Base-by-base conservation (phyloP, 2,113 vertebrate genomes). In the Tachycineta bicolor region DNA sequence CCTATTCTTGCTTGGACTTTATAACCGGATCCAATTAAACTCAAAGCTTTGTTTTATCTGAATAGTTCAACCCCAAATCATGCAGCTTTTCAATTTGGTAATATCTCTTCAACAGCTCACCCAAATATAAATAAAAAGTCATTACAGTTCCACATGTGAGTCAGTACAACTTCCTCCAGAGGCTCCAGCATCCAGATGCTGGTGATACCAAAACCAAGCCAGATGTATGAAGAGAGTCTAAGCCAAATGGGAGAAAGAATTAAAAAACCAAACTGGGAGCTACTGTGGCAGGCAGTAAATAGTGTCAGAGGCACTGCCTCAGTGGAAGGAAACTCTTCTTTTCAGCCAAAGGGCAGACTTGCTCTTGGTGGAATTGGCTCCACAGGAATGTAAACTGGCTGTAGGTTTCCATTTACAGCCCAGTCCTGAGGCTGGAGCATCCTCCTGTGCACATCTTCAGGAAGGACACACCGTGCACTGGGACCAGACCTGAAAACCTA, bases 11-110 rank as follows among this genome's bases (percentile, higher is more conserved):
- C 59, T 89, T 10, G 63, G 43, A 64, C 28, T 94, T 65, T 65
- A 23, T 82, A 84, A 93, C 46, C 0, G 2, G 55, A 90, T 93
- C 86, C 64, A 94, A 82, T 92, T 92, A 93, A 93, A 75, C 68
- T 93, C 79, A 88, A 93, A 95, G 69, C 73, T 95, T 90, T 95
- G 80, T 93, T 97, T 94, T 93, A 92, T 92, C 83, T 69, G 83
- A 92, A 26, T 20, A 89, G 85, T 73, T 96, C 92, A 94, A 90
- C 62, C 44, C 41, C 74, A 96, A 91, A 96, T 79, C 91, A 93
- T 24, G 52, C 58, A 83, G 73, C 44, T 87, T 94, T 94, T 94
- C 94, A 91, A 70, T 79, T 59, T 90, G 76, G 76, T 31, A 86
- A 46, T 43, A 37, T 59, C 47, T 83, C 79, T 74, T 90, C 83